Percentiles rank a stretch among this genome's conserved stretches.
phyloP scores from a whole-genome alignment of 2,888 invertebrate genomes.

The Escarpia spicata region DNA sequence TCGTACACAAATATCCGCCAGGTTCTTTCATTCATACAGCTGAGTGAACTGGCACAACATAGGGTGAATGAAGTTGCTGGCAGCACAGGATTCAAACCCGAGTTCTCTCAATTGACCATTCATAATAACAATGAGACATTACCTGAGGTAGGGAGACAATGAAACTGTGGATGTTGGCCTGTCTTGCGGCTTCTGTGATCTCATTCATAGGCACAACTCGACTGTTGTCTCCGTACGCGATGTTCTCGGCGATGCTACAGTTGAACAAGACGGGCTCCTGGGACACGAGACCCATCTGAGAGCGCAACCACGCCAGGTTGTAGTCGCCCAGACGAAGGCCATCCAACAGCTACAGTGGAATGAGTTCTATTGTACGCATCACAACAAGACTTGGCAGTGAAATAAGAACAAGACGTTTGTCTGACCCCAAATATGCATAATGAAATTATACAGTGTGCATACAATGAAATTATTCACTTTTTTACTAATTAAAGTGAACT shows the following conservation, averaged over 20 bases:
- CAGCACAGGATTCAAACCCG: too few species aligned
- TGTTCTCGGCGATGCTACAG: slow-evolving; percentile 42
- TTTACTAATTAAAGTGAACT: too few species aligned
- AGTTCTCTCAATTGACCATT: too few species aligned
- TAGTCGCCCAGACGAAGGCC: slow-evolving; percentile 73
- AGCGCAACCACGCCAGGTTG: slow-evolving; percentile 68
- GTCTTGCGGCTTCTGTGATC: slow-evolving; percentile 43
- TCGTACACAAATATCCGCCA: too few species aligned
- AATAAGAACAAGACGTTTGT: not conserved
- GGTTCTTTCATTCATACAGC: too few species aligned
- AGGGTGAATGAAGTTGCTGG: too few species aligned
- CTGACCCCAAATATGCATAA: not conserved
- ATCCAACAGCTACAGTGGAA: slow-evolving; percentile 54
- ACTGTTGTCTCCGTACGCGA: slow-evolving; percentile 47
- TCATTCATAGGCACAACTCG: slow-evolving; percentile 42
- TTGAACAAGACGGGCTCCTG: slow-evolving; percentile 41
- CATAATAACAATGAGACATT: not conserved
- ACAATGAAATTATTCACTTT: not conserved
- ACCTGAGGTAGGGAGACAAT: slow-evolving; percentile 42
- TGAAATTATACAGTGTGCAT: not conserved
- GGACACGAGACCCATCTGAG: slow-evolving; percentile 38
- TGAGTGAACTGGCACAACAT: too few species aligned
- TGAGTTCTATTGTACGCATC: too few species aligned
- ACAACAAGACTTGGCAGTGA: not conserved
- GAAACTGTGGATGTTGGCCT: slow-evolving; percentile 46